Percentiles rank a stretch among this genome's conserved stretches.
Conservation (phyloP, 2,797 vertebrate genomes). For the Pampus argenteus region DNA sequence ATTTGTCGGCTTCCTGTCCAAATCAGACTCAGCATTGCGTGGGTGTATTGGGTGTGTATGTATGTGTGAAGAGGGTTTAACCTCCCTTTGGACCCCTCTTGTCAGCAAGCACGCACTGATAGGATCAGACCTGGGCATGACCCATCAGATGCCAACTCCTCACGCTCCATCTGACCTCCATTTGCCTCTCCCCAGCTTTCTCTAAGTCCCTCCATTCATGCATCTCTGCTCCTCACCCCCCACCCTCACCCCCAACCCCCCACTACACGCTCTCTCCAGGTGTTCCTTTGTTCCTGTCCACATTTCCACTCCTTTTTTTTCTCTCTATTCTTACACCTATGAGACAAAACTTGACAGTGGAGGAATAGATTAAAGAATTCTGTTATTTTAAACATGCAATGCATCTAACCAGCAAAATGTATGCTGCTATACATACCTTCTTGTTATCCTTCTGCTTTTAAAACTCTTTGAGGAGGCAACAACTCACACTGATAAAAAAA, state of each 20-base stretch:
- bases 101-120: conserved; percentile 73
- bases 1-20: conserved; percentile 61
- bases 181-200: conserved; percentile 70
- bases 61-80: conserved; percentile 44
- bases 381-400: conserved; percentile 28
- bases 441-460: neutral
- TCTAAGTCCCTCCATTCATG: conserved; percentile 62
- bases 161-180: conserved; percentile 74
- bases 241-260: neutral
- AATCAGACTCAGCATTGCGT: conserved; percentile 31
- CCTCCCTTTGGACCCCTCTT: conserved; percentile 70
- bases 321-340: conserved; percentile 32
- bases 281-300: conserved; percentile 77
- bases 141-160: conserved; percentile 79
- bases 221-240: conserved; percentile 54
- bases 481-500: neutral
- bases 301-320: conserved; percentile 46
- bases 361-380: conserved; percentile 14
- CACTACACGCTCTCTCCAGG: conserved; percentile 63
- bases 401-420: neutral
- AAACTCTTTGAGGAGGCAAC: neutral
- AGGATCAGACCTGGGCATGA: conserved; percentile 78
- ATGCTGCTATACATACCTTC: conserved; percentile 4
- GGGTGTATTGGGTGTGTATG: conserved; percentile 30
- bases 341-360: conserved; percentile 44